phyloP scores from a whole-genome alignment of 2,888 invertebrate species.

The Cheilosia vernalis region DNA sequence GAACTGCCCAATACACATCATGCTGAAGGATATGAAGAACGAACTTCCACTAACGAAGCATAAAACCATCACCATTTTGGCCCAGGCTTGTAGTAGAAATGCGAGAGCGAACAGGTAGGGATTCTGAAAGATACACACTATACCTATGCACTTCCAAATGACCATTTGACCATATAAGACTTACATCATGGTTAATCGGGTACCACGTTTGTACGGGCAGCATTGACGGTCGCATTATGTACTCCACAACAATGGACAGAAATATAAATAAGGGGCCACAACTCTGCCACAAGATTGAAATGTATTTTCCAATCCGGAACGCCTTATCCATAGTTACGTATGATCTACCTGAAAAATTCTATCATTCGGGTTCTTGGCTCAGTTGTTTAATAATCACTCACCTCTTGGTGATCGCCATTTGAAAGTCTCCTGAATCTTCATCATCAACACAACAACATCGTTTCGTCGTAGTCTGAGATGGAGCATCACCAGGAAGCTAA shows the following conservation, averaged over 20 bases:
- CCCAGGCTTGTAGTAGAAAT: conserved; percentile 36
- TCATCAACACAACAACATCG: no score
- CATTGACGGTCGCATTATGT: no score
- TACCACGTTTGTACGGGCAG: conserved; percentile 25
- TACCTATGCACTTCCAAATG: no score
- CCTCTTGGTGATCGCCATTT: no score
- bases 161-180: not conserved
- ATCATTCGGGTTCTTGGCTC: no score
- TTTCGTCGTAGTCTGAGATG: no score
- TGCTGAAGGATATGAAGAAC: conserved; percentile 33
- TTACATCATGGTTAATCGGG: conserved; percentile 9
- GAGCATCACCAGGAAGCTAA: not conserved
- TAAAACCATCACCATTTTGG: conserved; percentile 43
- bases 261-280: no score
- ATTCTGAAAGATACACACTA: conserved; percentile 1
- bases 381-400: no score
- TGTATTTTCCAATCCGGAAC: not conserved
- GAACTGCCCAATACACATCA: conserved; percentile 57
- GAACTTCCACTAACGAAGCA: conserved; percentile 53
- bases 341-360: conserved; percentile 7
- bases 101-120: conserved; percentile 39
- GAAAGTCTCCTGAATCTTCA: no score
- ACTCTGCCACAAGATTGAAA: conserved; percentile 6
- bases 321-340: conserved; percentile 19
- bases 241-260: no score